Base-by-base conservation (phyloP, 2,888 invertebrate species). In the Slavum lentiscoides region DNA sequence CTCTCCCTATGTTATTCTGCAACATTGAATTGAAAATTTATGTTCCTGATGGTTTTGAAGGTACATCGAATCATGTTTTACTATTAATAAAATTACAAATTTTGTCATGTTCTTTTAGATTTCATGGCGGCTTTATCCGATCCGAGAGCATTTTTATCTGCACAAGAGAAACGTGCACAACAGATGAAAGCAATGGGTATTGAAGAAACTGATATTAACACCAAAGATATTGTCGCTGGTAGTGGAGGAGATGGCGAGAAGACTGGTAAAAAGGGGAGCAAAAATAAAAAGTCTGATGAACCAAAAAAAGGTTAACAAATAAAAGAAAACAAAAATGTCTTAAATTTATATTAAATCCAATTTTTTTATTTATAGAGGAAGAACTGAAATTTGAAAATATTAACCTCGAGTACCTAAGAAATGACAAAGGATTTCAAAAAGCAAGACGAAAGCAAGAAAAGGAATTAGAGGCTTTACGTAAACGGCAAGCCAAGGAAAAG, bases 11-110 rank as follows among this genome's bases (percentile, higher is more conserved):
- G 93, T 90, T 99, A 84, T 99, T 99, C 89, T 98, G 98, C 86
- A 96, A 97, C 87, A 97, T 99, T 85, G 97, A 98, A 88, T 91
- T 99, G 83, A 98, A 98, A 89, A 99, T 99, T 85, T 99, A 99
- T 88, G 98, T 99, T 84, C 99, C 99, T 64, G 98, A 98, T 88
- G 99, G 98, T 73, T 94, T 98, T 86, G 97, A 97, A 90, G 95
- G 94, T 94, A 85, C 77, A 15, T 15, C 37, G 13, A 15, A 15
- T 43, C 49, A 70, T 59, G 6, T 55, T 19, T 19, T 55, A 19
- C 19, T 55, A 55, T 19, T 55, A 30, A 30, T 30, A 19, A 55
- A 55, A 55, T 55, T 19, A 55, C 19, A 19, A 55, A 59, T 19
- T 55, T 61, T 21, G 21, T 30, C 19, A 19, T 21, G 8, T 49